These are phyloP conservation scores for Amyelois transitella DNA, from an alignment of 1,140 invertebrate species.

Conservation along the genomic window DNA sequence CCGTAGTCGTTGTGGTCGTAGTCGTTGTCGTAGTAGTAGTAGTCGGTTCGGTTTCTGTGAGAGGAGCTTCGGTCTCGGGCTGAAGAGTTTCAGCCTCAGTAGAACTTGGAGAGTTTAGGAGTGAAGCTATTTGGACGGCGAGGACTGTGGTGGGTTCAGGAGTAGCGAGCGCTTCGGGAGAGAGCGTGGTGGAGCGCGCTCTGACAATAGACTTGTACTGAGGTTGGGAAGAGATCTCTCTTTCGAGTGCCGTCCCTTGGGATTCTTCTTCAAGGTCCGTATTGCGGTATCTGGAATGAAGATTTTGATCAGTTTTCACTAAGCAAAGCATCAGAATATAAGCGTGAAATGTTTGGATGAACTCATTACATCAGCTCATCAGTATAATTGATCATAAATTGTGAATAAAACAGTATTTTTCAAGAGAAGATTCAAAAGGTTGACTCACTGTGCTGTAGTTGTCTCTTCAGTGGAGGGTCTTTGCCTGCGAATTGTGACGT, in stretches of 20 bases:
- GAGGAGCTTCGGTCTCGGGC: conserved; percentile 26
- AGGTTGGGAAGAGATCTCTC: conserved; percentile 60
- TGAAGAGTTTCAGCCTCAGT: conserved; percentile 33
- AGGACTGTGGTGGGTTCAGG: conserved; percentile 66
- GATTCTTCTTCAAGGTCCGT: conserved; percentile 38
- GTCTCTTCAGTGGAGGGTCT: conserved; percentile 73
- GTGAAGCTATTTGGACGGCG: conserved; percentile 70
- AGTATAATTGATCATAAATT: conserved; percentile 1
- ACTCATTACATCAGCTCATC: no score
- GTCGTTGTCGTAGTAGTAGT: conserved; percentile 26
- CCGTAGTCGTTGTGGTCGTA: conserved; percentile 26
- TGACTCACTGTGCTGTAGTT: conserved; percentile 52
- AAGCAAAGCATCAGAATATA: no score
- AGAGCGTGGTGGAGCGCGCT: conserved; percentile 46
- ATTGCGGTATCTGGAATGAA: conserved; percentile 44
- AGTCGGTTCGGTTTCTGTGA: conserved; percentile 37
- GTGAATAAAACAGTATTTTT: background rate
- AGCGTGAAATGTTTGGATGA: no score
- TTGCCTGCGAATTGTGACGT: conserved; percentile 79
- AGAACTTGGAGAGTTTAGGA: conserved; percentile 57
- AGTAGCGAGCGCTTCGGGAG: conserved; percentile 36
- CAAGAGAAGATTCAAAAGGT: background rate
- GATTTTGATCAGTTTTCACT: no score
- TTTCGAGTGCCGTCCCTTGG: conserved; percentile 53
- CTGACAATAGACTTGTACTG: conserved; percentile 57